Evolutionary conservation across 2,113 vertebrate species (phyloP).

Genomic region (Castor canadensis): DNA sequence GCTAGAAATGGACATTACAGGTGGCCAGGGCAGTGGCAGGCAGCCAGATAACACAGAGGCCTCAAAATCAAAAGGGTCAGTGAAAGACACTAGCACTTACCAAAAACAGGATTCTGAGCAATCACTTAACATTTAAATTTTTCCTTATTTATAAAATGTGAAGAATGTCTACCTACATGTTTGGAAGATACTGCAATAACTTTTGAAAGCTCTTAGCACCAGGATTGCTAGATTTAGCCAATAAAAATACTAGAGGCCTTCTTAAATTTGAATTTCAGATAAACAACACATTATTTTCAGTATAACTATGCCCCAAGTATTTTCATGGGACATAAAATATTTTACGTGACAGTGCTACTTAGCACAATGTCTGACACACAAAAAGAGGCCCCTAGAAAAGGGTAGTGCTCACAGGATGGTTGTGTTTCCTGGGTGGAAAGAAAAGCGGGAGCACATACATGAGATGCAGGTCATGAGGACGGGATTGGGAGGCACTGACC

Average conservation of each 20-base stretch:
- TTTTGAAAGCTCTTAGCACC: background rate
- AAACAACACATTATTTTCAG: background rate
- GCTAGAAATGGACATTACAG: background rate
- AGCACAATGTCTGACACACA: background rate
- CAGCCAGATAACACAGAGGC: rapidly evolving
- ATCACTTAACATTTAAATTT: background rate
- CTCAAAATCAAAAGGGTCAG: background rate
- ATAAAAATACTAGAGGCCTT: background rate
- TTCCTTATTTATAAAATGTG: background rate
- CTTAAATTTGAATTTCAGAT: constrained; percentile 24
- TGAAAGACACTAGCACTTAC: background rate
- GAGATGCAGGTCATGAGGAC: background rate
- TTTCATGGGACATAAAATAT: background rate
- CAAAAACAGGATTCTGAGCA: background rate
- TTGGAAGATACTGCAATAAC: background rate
- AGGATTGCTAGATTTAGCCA: background rate
- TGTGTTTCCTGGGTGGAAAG: background rate
- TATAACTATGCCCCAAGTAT: background rate
- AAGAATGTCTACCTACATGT: background rate
- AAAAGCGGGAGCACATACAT: background rate
- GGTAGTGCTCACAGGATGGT: background rate
- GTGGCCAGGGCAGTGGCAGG: background rate
- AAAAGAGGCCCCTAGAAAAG: background rate
- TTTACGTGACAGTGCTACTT: background rate
- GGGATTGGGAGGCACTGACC: background rate